A percentile compares a stretch with the other conserved stretches of the same genome.
phyloP scores from a whole-genome alignment of 2,888 invertebrate species.

The Escarpia spicata region DNA sequence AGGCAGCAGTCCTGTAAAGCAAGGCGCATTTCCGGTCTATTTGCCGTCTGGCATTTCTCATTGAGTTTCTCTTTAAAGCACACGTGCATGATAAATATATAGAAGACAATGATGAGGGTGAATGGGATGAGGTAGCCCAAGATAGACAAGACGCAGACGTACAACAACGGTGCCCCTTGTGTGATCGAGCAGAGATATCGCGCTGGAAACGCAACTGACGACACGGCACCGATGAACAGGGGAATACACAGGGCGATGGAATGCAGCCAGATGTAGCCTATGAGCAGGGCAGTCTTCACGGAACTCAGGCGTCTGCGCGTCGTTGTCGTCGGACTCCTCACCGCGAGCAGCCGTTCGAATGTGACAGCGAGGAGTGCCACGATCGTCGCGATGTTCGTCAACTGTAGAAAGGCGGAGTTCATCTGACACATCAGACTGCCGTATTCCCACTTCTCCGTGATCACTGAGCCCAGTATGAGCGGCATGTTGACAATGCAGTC shows the following conservation, averaged over 20 bases:
- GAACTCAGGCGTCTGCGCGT: slow-evolving; percentile 42
- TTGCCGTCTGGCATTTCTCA: slow-evolving; percentile 32
- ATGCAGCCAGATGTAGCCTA: slow-evolving; percentile 54
- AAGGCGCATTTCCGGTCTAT: slow-evolving; percentile 40
- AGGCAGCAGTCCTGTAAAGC: slow-evolving; percentile 39
- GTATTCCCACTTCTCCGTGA: slow-evolving; percentile 50
- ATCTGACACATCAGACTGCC: slow-evolving; percentile 49
- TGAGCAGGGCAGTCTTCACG: slow-evolving; percentile 43
- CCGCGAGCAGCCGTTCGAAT: slow-evolving; percentile 54
- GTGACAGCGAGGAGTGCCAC: slow-evolving; percentile 48
- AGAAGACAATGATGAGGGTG: slow-evolving; percentile 46
- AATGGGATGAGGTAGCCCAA: slow-evolving; percentile 52
- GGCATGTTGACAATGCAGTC: slow-evolving; percentile 57
- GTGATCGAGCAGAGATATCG: slow-evolving; percentile 52
- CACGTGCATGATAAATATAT: slow-evolving; percentile 45
- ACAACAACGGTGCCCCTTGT: slow-evolving; percentile 46
- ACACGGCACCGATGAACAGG: slow-evolving; percentile 46
- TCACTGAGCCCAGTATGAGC: slow-evolving; percentile 50
- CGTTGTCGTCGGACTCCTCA: slow-evolving; percentile 46
- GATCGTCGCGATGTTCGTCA: slow-evolving; percentile 47
- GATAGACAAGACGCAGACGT: slow-evolving; percentile 44
- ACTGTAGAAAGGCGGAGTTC: slow-evolving; percentile 51
- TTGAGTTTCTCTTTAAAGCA: slow-evolving; percentile 44
- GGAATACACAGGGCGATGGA: slow-evolving; percentile 53
- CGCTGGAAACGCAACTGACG: slow-evolving; percentile 44